phyloP scores from a whole-genome alignment of 2,888 invertebrate genomes.

The Cheilosia vernalis region DNA sequence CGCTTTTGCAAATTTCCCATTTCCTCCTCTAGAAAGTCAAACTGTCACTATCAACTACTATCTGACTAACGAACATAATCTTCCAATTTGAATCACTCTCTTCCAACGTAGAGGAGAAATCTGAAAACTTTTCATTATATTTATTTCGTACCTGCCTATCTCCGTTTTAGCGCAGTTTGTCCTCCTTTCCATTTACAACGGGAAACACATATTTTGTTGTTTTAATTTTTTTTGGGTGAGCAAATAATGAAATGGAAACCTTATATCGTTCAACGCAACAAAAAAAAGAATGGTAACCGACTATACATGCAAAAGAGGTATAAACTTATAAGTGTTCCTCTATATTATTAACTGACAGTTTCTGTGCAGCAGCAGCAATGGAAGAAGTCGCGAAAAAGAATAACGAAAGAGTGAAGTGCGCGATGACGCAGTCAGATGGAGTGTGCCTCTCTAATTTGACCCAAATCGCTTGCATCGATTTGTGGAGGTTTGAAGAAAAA shows the following conservation, averaged over 20 bases:
- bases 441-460: constrained; percentile 71
- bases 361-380: constrained; percentile 23
- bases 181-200: constrained; percentile 44
- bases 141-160: constrained; percentile 5
- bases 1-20: not conserved
- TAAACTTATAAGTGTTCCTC: constrained; percentile 40
- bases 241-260: constrained; percentile 66
- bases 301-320: constrained; percentile 62
- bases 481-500: constrained; percentile 15
- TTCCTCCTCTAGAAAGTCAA: constrained; percentile 14
- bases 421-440: constrained; percentile 33
- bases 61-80: not conserved
- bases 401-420: constrained; percentile 53
- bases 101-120: constrained; percentile 43
- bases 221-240: constrained; percentile 22
- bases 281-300: constrained; percentile 42
- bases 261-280: constrained; percentile 37
- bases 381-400: constrained; percentile 4
- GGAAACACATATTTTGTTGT: not conserved
- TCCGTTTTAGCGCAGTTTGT: constrained; percentile 18
- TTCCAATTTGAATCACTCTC: constrained; percentile 19
- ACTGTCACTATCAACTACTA: not conserved
- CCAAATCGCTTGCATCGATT: constrained; percentile 66
- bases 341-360: constrained; percentile 30
- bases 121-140: constrained; percentile 15